Evolutionary conservation across 30 jellyfish, hydroid and myxozoan species (phyloP).

Genomic region (Catostylus mosaicus): DNA sequence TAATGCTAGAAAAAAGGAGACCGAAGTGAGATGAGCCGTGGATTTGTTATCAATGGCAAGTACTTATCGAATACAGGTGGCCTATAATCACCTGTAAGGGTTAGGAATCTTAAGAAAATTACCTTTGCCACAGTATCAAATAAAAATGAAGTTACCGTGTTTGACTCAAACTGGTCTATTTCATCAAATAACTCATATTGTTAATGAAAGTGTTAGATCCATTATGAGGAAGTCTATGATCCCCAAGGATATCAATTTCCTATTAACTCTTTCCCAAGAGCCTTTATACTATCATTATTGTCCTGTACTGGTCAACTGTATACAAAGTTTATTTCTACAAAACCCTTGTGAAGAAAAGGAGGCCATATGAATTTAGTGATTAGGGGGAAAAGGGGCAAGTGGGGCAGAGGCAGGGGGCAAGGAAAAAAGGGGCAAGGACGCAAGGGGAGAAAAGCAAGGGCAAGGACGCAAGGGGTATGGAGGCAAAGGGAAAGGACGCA

Average conservation of each 20-base stretch:
- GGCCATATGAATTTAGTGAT: not conserved
- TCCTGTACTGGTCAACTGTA: no score
- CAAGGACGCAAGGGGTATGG: no score
- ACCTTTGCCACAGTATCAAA: slow-evolving; percentile 36
- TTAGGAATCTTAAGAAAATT: slow-evolving; percentile 4
- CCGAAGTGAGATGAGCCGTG: slow-evolving; percentile 10
- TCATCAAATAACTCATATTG: not conserved
- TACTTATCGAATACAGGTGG: slow-evolving; percentile 56
- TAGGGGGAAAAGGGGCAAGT: not conserved
- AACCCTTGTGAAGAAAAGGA: not conserved
- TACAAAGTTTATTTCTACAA: no score
- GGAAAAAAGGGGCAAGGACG: no score
- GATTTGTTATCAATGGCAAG: slow-evolving; percentile 25
- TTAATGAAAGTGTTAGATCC: slow-evolving; percentile 20
- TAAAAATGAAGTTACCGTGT: not conserved
- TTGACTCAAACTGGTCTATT: slow-evolving; percentile 3
- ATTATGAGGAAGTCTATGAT: slow-evolving; percentile 24
- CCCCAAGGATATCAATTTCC: slow-evolving; percentile 34
- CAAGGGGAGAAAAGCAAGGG: no score
- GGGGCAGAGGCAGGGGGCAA: not conserved
- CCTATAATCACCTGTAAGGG: slow-evolving; percentile 26
- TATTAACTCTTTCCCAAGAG: not conserved
- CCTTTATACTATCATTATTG: not conserved
- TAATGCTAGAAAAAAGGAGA: slow-evolving; percentile 6
- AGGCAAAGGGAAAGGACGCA: no score